A percentile compares a stretch with the other conserved stretches of the same genome.
These are phyloP conservation scores for Menura novaehollandiae DNA, from an alignment of 2,113 vertebrate species.

Conservation along the genomic window DNA sequence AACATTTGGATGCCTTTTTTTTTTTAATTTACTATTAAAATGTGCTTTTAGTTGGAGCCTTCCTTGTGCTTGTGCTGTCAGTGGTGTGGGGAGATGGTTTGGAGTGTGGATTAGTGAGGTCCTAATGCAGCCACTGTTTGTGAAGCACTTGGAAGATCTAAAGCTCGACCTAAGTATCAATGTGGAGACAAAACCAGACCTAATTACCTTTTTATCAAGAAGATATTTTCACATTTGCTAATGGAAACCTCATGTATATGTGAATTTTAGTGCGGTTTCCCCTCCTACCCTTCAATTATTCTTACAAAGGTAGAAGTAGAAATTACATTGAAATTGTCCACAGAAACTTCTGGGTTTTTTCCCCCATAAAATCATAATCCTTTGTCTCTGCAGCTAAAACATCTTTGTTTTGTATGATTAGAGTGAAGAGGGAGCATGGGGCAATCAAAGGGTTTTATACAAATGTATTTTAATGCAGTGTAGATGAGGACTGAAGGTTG, in stretches of 20 bases:
- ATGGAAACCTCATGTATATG: neutral
- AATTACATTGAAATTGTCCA: neutral
- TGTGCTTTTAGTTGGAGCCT: neutral
- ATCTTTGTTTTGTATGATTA: neutral
- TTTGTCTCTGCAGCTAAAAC: neutral
- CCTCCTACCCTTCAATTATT: neutral
- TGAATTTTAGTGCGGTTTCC: neutral
- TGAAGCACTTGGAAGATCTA: neutral
- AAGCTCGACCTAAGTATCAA: neutral
- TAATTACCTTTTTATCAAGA: neutral
- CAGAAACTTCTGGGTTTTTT: neutral
- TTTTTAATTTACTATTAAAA: neutral
- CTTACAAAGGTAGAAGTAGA: neutral
- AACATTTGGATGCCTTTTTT: neutral
- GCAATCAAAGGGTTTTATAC: neutral
- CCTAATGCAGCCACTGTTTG: neutral
- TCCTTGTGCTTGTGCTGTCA: neutral
- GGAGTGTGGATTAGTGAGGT: neutral
- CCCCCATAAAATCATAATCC: neutral
- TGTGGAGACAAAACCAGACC: neutral
- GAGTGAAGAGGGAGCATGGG: neutral
- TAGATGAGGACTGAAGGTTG: neutral
- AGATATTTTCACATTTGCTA: conserved; percentile 1
- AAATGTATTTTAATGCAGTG: neutral
- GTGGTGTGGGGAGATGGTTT: neutral